Evolutionary conservation across 1,140 invertebrate species (phyloP).

Genomic region (Aphis gossypii): DNA sequence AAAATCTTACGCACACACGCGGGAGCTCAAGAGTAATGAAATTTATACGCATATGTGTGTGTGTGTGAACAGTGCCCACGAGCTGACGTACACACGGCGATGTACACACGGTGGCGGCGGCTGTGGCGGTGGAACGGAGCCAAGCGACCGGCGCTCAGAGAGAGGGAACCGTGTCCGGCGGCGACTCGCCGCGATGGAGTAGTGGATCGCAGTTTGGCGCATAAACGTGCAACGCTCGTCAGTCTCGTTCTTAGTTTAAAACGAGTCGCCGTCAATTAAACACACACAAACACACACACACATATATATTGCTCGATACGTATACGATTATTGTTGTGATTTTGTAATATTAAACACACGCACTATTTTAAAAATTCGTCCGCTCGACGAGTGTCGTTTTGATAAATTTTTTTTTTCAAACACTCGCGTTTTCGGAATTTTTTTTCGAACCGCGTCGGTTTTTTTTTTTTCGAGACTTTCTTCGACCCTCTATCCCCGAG

Average conservation of each 20-base stretch:
- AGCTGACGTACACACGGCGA: neutral
- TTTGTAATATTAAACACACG: neutral
- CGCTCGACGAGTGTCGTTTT: neutral
- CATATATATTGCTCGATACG: neutral
- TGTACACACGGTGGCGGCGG: neutral
- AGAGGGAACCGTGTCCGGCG: conserved; percentile 51
- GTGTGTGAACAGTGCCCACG: neutral
- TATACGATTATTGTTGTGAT: neutral
- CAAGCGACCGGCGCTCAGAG: conserved; percentile 20
- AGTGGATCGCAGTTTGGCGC: conserved; percentile 57
- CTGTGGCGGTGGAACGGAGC: conserved; percentile 46
- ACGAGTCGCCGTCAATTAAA: conserved; percentile 50
- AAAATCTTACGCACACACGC: conserved; percentile 9
- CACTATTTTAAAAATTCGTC: neutral
- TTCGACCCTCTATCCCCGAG: neutral
- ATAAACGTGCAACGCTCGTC: conserved; percentile 56
- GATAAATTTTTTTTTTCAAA: neutral
- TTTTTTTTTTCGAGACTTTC: neutral
- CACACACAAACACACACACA: neutral
- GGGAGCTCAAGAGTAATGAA: conserved; percentile 9
- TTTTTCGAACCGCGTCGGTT: neutral
- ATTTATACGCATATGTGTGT: neutral
- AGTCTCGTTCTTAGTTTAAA: conserved; percentile 44
- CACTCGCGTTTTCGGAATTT: neutral
- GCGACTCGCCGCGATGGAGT: conserved; percentile 13